Percentiles rank a stretch among this genome's conserved stretches.
Evolutionary conservation across 2,888 invertebrate species (phyloP).

Genomic region (Ormia ochracea): DNA sequence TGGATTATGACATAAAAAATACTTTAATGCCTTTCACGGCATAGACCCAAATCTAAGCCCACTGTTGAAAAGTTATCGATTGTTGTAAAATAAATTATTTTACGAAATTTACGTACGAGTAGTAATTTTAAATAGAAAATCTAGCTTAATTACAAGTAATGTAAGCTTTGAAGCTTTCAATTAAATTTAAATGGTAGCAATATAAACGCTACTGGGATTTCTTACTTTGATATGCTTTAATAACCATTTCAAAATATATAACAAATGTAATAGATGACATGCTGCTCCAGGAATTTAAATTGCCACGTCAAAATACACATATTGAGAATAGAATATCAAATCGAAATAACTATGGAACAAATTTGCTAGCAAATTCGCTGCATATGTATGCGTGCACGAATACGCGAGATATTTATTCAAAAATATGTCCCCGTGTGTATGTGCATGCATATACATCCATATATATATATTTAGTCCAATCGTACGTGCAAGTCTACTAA

Average conservation of each 20-base stretch:
- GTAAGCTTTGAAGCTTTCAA: background rate
- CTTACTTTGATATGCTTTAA: background rate
- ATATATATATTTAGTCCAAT: too few species aligned
- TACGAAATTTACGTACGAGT: too few species aligned
- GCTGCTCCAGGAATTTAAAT: background rate
- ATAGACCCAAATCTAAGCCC: too few species aligned
- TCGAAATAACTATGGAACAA: background rate
- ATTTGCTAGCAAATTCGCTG: constrained; percentile 25
- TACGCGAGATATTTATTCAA: background rate
- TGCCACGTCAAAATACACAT: constrained; percentile 8
- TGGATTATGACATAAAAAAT: too few species aligned
- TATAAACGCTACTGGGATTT: background rate
- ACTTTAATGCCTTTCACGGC: too few species aligned
- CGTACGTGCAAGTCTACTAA: too few species aligned
- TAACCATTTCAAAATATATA: background rate
- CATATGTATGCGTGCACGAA: background rate
- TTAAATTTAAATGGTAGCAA: background rate
- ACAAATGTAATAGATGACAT: background rate
- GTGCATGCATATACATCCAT: too few species aligned
- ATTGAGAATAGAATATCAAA: background rate
- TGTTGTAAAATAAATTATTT: too few species aligned
- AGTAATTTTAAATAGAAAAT: too few species aligned
- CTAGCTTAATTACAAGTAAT: background rate
- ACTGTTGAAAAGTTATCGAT: too few species aligned
- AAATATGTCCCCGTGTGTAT: background rate